A percentile compares a stretch with the other conserved stretches of the same genome.
Evolutionary conservation across 2,888 invertebrate genomes (phyloP).

Genomic region (Allygus modestus): DNA sequence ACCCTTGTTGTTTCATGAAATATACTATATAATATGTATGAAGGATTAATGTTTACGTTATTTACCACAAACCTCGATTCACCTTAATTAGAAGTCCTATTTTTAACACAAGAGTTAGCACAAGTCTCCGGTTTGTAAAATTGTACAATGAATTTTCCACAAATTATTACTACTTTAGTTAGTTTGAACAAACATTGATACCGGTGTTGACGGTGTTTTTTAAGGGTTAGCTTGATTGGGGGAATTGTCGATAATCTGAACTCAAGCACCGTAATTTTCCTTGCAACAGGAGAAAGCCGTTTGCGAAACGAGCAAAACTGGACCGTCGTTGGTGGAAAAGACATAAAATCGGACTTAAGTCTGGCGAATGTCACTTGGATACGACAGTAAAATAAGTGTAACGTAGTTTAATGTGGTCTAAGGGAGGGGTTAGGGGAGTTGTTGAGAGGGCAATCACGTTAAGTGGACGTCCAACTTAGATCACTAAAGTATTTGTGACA

Average conservation of each 20-base stretch:
- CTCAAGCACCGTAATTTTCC: not conserved
- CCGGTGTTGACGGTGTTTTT: no score
- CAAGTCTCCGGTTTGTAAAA: no score
- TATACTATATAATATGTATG: no score
- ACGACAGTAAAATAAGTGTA: constrained; percentile 48
- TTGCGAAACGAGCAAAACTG: not conserved
- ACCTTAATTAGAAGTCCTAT: no score
- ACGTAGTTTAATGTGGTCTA: constrained; percentile 33
- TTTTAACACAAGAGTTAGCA: no score
- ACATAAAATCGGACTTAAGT: constrained; percentile 55
- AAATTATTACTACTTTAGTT: no score
- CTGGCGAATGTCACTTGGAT: constrained; percentile 32
- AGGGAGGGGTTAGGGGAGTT: not conserved
- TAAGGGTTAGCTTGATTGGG: no score
- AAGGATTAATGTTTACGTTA: no score
- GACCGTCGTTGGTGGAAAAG: constrained; percentile 26
- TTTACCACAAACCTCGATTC: no score
- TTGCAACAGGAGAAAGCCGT: constrained; percentile 24
- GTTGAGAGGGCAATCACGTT: constrained; percentile 32
- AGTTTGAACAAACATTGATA: no score
- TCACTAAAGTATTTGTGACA: not conserved
- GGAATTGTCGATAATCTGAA: not conserved
- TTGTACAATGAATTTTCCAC: no score
- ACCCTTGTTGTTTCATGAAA: no score
- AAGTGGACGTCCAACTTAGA: constrained; percentile 21